Base-by-base conservation (phyloP, 2,113 vertebrate species). In the Galemys pyrenaicus region DNA sequence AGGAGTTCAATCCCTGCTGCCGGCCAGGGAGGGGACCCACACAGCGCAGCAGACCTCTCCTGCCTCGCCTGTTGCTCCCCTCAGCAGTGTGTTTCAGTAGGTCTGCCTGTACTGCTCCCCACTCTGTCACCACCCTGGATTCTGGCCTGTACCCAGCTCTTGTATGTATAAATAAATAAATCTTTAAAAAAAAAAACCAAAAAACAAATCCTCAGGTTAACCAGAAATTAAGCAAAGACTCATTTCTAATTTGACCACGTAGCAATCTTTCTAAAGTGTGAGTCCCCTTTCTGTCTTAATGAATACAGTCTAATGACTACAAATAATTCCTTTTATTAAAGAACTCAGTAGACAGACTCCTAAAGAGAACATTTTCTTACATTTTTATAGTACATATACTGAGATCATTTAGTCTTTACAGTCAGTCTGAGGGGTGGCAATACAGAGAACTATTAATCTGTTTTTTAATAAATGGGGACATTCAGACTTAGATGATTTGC, bases 151-250 rank as follows among this genome's bases (percentile, higher is more conserved):
- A n/a, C n/a, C n/a, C n/a, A n/a, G n/a, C n/a, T n/a, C n/a, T n/a
- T n/a, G n/a, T n/a, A n/a, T n/a, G n/a, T n/a, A n/a, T n/a, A n/a
- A n/a, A n/a, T n/a, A n/a, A n/a, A n/a, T n/a, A n/a, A n/a, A n/a
- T n/a, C n/a, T n/a, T n/a, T n/a, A n/a, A n/a, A n/a, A n/a, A n/a
- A n/a, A n/a, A n/a, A n/a, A n/a, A n/a, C n/a, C n/a, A n/a, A n/a
- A n/a, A n/a, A n/a, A n/a, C n/a, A n/a, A n/a, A n/a, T 75, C 90
- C 13, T 65, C 28, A 39, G n/a, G 49, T 58, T 74, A 92, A 83
- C 4, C 54, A n/a, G 56, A 93, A 80, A 83, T 78, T 75, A 91
- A 92, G 46, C 35, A 85, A 78, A 91, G 91, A 67, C 32, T 68
- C 2, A 35, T 85, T 71, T 81, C 49, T 19, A 78, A 39, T 85